These are phyloP conservation scores for Pycnomerus fuliginosus DNA, from an alignment of 2,888 invertebrate species.

Conservation along the genomic window DNA sequence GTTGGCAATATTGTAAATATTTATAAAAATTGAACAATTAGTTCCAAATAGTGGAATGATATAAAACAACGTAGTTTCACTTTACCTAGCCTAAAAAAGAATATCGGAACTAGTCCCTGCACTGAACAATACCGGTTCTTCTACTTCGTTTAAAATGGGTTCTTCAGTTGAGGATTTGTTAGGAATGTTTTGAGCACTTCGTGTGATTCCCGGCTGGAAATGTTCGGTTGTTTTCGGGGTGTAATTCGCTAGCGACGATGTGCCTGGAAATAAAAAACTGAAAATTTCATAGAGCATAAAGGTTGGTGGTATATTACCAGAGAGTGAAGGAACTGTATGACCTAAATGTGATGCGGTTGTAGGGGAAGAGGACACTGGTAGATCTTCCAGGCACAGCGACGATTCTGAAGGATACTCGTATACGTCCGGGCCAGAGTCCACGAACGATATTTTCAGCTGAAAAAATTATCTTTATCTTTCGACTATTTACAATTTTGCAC, in stretches of 20 bases:
- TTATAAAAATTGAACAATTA: constrained; percentile 14
- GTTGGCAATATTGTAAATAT: constrained; percentile 11
- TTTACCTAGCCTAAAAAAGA: constrained; percentile 40
- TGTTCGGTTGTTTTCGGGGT: constrained; percentile 71
- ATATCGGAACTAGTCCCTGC: constrained; percentile 50
- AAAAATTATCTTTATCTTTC: too few relatives aligned
- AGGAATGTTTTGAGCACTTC: constrained; percentile 49
- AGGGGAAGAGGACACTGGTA: constrained; percentile 25
- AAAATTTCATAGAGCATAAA: too few relatives aligned
- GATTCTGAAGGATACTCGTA: constrained; percentile 94
- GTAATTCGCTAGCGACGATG: constrained; percentile 71
- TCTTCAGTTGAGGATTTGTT: constrained; percentile 12
- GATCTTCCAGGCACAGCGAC: constrained; percentile 68
- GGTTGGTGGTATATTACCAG: constrained; percentile 34
- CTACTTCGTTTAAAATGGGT: constrained; percentile 35
- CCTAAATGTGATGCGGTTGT: constrained; percentile 33
- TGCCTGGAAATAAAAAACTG: constrained; percentile 47
- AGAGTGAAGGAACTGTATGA: constrained; percentile 44
- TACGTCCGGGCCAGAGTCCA: constrained; percentile 82
- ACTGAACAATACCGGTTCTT: constrained; percentile 47
- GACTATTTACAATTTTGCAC: too few relatives aligned
- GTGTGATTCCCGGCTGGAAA: constrained; percentile 79
- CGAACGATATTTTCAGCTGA: constrained; percentile 87
- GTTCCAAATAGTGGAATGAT: constrained; percentile 7
- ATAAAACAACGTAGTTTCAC: constrained; percentile 1